These are phyloP conservation scores for Hartigia nigra DNA, from an alignment of 2,888 invertebrate genomes.

Conservation along the genomic window DNA sequence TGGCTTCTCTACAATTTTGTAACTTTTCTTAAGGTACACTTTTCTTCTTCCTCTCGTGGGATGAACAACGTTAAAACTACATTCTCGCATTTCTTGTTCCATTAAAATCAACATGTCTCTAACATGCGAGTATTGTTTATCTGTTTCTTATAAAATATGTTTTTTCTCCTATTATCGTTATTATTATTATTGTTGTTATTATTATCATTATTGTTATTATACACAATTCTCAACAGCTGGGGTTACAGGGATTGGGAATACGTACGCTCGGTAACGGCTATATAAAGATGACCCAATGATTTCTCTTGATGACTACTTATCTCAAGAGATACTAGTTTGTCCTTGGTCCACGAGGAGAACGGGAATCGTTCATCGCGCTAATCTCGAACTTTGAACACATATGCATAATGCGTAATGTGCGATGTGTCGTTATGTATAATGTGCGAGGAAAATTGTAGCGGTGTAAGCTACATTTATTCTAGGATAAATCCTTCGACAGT, in stretches of 20 bases:
- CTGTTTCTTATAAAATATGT: conserved; percentile 36
- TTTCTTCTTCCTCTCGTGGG: conserved; percentile 25
- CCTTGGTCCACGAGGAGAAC: conserved; percentile 40
- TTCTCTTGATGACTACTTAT: neutral
- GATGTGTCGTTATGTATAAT: neutral
- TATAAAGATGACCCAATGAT: neutral
- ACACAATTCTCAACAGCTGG: neutral
- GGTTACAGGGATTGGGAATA: neutral
- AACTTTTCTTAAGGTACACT: conserved; percentile 42
- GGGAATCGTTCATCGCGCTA: neutral
- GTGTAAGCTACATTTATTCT: neutral
- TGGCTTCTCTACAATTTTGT: conserved; percentile 23
- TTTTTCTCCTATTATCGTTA: conserved; percentile 22
- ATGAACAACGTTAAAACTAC: conserved; percentile 42
- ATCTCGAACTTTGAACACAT: conserved; percentile 1
- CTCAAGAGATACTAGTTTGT: conserved; percentile 32
- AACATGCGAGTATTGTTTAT: conserved; percentile 4
- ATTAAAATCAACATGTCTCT: neutral
- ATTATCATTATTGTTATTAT: neutral
- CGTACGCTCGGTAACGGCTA: conserved; percentile 25
- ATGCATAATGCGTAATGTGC: neutral
- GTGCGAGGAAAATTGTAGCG: neutral
- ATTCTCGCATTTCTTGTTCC: conserved; percentile 2
- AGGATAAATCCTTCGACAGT: neutral
- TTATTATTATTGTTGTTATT: neutral